Base-by-base conservation (phyloP, 2,113 vertebrate species). In the Echinops telfairi region DNA sequence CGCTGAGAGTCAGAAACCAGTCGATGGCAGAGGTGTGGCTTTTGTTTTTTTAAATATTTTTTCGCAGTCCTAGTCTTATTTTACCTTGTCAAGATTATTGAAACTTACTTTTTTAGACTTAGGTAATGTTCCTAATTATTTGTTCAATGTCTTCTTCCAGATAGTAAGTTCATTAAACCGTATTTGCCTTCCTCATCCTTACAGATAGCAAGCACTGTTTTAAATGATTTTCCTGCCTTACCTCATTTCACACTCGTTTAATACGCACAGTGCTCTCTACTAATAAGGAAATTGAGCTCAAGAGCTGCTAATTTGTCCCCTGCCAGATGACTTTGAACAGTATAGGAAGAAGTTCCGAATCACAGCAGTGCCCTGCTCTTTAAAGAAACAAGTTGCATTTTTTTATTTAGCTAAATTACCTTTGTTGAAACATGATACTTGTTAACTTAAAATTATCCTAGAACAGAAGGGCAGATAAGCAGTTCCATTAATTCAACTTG, bases 351-450 rank as follows among this genome's bases (percentile, higher is more conserved):
- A 22, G n/a, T 33, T 62, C 68, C 38, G 82, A 53, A 70, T 77
- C 33, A 58, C 23, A 58, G 17, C 40, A 83, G 43, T 90, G 62
- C 91, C 83, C 38, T 60, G 19, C 33, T 23, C 10, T 81, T 38
- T 38, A 58, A 14, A 73, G 22, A 10, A 36, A 14, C 58, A 81
- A 47, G 40, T 53, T 40, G 79, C 83, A 60, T 57, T 14, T 22
- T 33, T 95, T 86, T 40, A 53, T 71, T 87, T 84, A 60, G 47
- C 60, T 53, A 90, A 77, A 58, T 81, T 77, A 80, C 6, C 22
- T 75, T 88, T 38, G 58, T 14, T 58, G 36, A 92, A 89, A 90
- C 75, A 57, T 33, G 16, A 40, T 73, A 88, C 53, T 85, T 31
- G 20, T 38, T 81, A 88, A 83, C 78, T 71, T 73, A 60, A 90